Percentiles rank a stretch among this genome's conserved stretches.
Evolutionary conservation across 2,797 vertebrate species (phyloP).

Genomic region (Telmatherina bonti): DNA sequence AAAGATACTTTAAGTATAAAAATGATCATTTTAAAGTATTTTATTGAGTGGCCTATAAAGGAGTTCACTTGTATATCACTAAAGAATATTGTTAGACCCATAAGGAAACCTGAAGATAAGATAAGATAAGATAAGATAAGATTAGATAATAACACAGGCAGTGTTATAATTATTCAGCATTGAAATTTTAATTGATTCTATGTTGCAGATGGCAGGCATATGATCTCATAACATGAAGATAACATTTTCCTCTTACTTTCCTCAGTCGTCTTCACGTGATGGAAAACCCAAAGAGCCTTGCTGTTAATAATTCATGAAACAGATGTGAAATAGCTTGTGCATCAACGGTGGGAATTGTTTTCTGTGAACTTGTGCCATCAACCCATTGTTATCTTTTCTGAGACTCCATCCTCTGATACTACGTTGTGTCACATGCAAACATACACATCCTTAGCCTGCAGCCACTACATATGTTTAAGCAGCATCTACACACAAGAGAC

Average conservation of each 20-base stretch:
- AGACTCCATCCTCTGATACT: slow-evolving; percentile 38
- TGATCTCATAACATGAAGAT: slow-evolving; percentile 7
- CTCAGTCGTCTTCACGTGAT: slow-evolving; percentile 59
- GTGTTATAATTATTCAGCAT: neutral
- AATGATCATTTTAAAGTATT: too few species aligned
- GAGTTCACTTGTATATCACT: neutral
- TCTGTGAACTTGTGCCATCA: slow-evolving; percentile 59
- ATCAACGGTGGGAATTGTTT: slow-evolving; percentile 65
- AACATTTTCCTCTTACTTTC: slow-evolving; percentile 29
- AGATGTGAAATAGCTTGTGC: slow-evolving; percentile 63
- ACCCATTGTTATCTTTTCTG: slow-evolving; percentile 56
- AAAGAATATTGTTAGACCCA: neutral
- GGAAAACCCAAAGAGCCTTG: slow-evolving; percentile 64
- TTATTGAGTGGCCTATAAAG: too few species aligned
- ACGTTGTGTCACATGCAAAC: slow-evolving; percentile 44
- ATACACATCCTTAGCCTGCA: slow-evolving; percentile 56
- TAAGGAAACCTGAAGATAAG: neutral
- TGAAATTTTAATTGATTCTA: neutral
- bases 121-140: too few species aligned
- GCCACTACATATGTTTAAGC: slow-evolving; percentile 60
- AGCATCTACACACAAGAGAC: slow-evolving; percentile 71
- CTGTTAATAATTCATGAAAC: slow-evolving; percentile 79
- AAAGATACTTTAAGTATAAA: too few species aligned
- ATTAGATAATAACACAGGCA: neutral
- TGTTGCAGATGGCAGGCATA: slow-evolving; percentile 16